Conservation (phyloP, 1,140 invertebrate genomes). For the Zaprionus ghesquierei region DNA sequence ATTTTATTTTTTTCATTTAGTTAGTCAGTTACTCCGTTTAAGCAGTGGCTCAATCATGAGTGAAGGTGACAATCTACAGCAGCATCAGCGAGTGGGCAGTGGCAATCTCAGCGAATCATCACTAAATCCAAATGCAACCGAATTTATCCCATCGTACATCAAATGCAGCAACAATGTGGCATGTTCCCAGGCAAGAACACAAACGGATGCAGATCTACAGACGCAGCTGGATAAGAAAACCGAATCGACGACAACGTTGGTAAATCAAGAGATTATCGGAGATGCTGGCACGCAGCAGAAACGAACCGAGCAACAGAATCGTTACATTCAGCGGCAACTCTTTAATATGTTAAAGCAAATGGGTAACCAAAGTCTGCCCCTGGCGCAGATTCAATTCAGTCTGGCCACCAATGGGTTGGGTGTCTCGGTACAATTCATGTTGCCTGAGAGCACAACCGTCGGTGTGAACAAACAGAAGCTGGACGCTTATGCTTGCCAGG, state of each 20-base stretch:
- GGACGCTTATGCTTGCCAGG: slow-evolving; percentile 1
- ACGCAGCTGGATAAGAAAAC: background rate
- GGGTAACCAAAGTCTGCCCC: slow-evolving; percentile 45
- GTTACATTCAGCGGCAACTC: slow-evolving; percentile 33
- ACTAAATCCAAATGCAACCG: slow-evolving; percentile 56
- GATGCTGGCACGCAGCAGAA: background rate
- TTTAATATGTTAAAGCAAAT: slow-evolving; percentile 47
- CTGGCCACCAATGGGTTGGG: slow-evolving; percentile 44
- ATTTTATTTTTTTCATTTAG: background rate
- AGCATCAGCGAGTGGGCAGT: slow-evolving; percentile 15
- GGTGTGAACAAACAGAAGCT: background rate
- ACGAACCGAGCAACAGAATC: background rate
- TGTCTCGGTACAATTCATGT: slow-evolving; percentile 45
- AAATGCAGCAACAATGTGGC: background rate
- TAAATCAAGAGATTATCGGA: background rate
- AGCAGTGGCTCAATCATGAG: slow-evolving; percentile 2
- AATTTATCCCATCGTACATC: slow-evolving; percentile 50
- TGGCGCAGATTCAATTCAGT: slow-evolving; percentile 32
- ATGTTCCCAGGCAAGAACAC: background rate
- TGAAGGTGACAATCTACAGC: slow-evolving; percentile 5
- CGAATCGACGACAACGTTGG: slow-evolving; percentile 44
- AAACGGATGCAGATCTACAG: too few species aligned
- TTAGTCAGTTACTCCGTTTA: background rate
- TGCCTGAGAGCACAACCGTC: background rate
- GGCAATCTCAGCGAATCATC: slow-evolving; percentile 17